phyloP scores from a whole-genome alignment of 2,797 vertebrate genomes.

The Rhinichthys osculus region DNA sequence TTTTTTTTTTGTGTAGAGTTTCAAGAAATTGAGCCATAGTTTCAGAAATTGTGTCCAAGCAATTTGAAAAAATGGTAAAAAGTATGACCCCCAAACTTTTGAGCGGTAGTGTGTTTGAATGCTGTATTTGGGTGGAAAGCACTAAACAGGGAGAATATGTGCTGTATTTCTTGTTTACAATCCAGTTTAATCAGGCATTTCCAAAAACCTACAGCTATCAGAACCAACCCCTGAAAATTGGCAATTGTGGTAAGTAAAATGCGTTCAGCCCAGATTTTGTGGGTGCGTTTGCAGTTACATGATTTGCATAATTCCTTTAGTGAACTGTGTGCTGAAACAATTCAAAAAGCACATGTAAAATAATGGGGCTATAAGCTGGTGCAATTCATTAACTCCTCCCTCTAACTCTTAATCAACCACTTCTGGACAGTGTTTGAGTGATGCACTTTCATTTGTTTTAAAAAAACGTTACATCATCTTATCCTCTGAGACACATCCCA shows the following conservation, averaged over 20 bases:
- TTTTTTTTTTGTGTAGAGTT: too few species aligned
- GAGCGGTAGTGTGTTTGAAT: neutral
- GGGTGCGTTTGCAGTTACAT: neutral
- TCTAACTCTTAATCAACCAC: neutral
- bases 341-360: constrained; percentile 4
- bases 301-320: constrained; percentile 33
- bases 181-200: neutral
- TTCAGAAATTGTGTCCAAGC: too few species aligned
- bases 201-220: neutral
- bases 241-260: neutral
- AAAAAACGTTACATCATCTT: constrained; percentile 9
- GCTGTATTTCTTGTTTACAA: neutral
- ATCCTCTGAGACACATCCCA: neutral
- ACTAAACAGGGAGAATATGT: neutral
- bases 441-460: constrained; percentile 10
- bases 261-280: constrained; percentile 4
- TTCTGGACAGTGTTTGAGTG: neutral
- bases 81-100: neutral
- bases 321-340: constrained; percentile 10
- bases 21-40: too few species aligned
- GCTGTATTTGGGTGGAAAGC: neutral
- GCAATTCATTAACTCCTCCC: constrained; percentile 15
- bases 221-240: neutral
- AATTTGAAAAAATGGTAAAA: too few species aligned
- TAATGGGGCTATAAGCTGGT: neutral